Evolutionary conservation across 2,888 invertebrate species (phyloP), one percentile per base, ranked within the genome.

Genomic region (Prosopocoilus inquinatus): DNA sequence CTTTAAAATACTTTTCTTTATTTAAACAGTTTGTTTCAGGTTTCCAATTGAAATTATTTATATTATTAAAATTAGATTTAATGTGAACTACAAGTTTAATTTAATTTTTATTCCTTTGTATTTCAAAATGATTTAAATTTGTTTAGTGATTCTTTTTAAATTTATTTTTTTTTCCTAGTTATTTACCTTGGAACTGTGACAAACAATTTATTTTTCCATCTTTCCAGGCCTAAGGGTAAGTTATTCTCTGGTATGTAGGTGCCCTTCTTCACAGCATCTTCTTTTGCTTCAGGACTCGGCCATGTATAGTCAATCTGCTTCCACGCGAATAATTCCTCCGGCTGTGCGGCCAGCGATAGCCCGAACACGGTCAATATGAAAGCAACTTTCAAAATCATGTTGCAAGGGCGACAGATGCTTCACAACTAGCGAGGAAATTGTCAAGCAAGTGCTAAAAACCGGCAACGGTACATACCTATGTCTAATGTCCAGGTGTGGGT

Each of bases 161-260:
- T n/a, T n/a, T n/a, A n/a, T n/a, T n/a, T n/a, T n/a, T n/a, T n/a
- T n/a, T n/a, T n/a, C n/a, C n/a, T n/a, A n/a, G n/a, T n/a, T n/a
- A n/a, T n/a, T 72, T 75, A 82, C 83, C 83, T 82, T 55, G 88
- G 88, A 16, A 88, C 83, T 5, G 88, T 88, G 35, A 88, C 79
- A 68, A 85, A 90, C 43, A 85, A 73, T 79, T 85, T 89, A 75
- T 86, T 79, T 67, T 82, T 83, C 88, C 88, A 90, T 52, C 84
- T 79, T 50, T 85, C 89, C 58, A 90, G 67, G 9, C 89, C 90
- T 47, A 90, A 75, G 0, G 88, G 88, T 47, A 89, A 76, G 75
- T 89, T 89, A 71, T 89, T 83, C 50, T 78, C 82, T 8, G 81
- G 82, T 3, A 86, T 77, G 69, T 85, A 90, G 47, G 78, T 78